Conservation (phyloP, 1,140 invertebrate genomes). For the Caenorhabditis latens region DNA sequence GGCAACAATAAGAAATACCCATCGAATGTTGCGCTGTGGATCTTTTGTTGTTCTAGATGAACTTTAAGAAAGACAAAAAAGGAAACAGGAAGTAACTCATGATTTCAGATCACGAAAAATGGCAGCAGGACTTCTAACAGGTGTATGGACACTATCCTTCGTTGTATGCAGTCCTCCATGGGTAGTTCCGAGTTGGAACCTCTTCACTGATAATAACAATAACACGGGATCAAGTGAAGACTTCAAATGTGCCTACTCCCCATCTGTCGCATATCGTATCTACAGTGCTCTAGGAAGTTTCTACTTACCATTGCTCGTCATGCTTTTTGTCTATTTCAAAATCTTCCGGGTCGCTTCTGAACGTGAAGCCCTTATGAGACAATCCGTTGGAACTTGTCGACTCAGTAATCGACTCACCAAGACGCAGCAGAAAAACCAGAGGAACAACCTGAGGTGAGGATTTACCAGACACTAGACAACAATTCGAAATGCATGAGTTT, state of each 20-base stretch:
- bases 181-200: constrained; percentile 74
- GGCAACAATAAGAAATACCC: constrained; percentile 29
- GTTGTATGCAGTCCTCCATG: constrained; percentile 76
- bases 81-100: constrained; percentile 50
- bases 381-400: constrained; percentile 76
- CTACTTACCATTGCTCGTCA: constrained; percentile 76
- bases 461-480: constrained; percentile 55
- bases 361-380: constrained; percentile 74
- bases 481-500: constrained; percentile 22
- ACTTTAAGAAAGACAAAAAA: constrained; percentile 41
- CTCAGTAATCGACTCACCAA: constrained; percentile 76
- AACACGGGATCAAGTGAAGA: constrained; percentile 50
- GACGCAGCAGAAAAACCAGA: constrained; percentile 68
- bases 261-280: constrained; percentile 76
- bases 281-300: constrained; percentile 76
- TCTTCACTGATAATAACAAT: constrained; percentile 63
- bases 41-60: constrained; percentile 46
- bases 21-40: neutral
- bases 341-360: constrained; percentile 78
- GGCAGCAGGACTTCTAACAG: constrained; percentile 72
- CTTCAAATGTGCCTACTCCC: constrained; percentile 74
- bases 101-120: constrained; percentile 73
- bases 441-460: constrained; percentile 67
- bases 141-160: constrained; percentile 73
- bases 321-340: constrained; percentile 78